Evolutionary conservation across 2,797 vertebrate genomes (phyloP).

Genomic region (Tarsius wallacei): DNA sequence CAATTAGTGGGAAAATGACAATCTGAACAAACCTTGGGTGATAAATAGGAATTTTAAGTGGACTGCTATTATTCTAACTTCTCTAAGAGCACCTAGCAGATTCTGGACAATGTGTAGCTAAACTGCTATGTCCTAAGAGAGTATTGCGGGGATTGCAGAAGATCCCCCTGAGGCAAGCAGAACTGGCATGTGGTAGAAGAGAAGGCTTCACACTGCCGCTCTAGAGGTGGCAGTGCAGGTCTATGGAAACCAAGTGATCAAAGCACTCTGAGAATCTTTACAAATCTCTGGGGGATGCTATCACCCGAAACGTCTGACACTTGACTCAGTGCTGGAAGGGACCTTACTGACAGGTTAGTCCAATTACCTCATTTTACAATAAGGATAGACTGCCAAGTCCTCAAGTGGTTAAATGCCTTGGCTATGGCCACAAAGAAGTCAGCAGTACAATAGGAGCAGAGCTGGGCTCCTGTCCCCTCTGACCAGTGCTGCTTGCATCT

Average conservation of each 20-base stretch:
- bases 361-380: background rate
- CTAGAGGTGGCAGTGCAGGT: accelerated
- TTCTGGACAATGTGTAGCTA: accelerated
- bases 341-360: background rate
- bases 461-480: background rate
- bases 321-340: background rate
- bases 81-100: background rate
- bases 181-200: accelerated
- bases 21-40: background rate
- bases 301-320: background rate
- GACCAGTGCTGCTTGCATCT: background rate
- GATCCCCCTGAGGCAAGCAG: background rate
- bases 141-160: accelerated
- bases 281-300: background rate
- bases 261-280: background rate
- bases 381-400: background rate
- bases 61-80: background rate
- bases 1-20: background rate
- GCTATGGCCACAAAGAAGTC: background rate
- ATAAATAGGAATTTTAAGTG: background rate
- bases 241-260: background rate
- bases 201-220: background rate
- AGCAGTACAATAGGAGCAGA: background rate
- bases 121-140: background rate
- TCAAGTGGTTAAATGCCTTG: background rate